Evolutionary conservation across 2,888 invertebrate species (phyloP).

Genomic region (Macaria liturata): DNA sequence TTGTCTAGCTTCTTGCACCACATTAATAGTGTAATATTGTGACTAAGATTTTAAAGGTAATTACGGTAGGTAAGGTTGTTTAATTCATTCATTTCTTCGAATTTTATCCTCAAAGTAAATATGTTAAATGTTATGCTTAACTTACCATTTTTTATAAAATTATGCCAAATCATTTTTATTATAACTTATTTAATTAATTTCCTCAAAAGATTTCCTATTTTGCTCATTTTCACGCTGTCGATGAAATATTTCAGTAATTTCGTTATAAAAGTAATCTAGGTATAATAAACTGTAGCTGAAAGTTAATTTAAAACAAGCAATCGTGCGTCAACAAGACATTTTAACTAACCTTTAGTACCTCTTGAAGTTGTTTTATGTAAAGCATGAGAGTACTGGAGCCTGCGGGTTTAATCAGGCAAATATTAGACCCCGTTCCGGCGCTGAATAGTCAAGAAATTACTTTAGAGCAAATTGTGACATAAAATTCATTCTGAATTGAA

Average conservation of each 20-base stretch:
- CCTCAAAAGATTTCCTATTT: constrained; percentile 8
- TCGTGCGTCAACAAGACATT: constrained; percentile 7
- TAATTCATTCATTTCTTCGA: no score
- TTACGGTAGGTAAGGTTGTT: no score
- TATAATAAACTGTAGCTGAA: constrained; percentile 11
- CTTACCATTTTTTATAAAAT: background rate
- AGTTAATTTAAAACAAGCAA: constrained; percentile 14
- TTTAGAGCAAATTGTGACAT: constrained; percentile 36
- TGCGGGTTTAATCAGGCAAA: constrained; percentile 14
- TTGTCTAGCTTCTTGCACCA: no score
- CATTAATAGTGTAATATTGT: no score
- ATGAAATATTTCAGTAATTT: constrained; percentile 13
- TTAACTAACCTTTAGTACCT: constrained; percentile 4
- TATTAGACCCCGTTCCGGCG: constrained; percentile 10
- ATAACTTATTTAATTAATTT: constrained; percentile 2
- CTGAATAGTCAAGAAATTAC: constrained; percentile 29
- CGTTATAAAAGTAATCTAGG: constrained; percentile 9
- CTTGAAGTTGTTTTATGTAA: constrained; percentile 3
- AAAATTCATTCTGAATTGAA: constrained; percentile 45
- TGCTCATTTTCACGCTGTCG: constrained; percentile 10
- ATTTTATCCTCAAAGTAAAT: no score
- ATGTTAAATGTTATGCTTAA: no score
- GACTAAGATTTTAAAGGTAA: no score
- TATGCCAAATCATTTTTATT: background rate
- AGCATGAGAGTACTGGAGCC: background rate